Conservation (phyloP, 2,797 vertebrate species). For the Peromyscus aztecus region DNA sequence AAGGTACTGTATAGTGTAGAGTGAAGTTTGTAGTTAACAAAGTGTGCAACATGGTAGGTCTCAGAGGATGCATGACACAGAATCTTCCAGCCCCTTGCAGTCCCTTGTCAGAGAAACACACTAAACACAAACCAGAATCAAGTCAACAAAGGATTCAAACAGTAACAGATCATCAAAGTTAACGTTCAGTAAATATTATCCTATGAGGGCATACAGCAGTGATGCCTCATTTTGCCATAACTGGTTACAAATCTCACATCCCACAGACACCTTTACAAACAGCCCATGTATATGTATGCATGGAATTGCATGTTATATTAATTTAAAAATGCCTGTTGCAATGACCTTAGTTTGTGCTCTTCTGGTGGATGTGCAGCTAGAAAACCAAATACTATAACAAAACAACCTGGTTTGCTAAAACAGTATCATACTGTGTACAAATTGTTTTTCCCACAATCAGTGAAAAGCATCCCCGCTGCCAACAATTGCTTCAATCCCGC, state of each 20-base stretch:
- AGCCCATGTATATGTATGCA: neutral
- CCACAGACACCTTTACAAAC: constrained; percentile 74
- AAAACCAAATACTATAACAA: constrained; percentile 9
- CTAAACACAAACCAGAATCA: constrained; percentile 85
- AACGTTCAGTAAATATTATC: constrained; percentile 66
- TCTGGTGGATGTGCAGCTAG: constrained; percentile 75
- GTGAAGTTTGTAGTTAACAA: constrained; percentile 87
- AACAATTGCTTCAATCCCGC: constrained; percentile 51
- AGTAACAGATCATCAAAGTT: constrained; percentile 80
- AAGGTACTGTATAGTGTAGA: constrained; percentile 89
- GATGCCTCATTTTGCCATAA: constrained; percentile 65
- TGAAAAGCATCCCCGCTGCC: constrained; percentile 64
- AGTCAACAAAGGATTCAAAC: constrained; percentile 81
- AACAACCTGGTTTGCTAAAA: constrained; percentile 60
- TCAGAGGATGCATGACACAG: constrained; percentile 84
- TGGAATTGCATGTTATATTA: neutral
- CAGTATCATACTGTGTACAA: constrained; percentile 58
- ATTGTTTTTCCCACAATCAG: constrained; percentile 66
- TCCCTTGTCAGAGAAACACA: constrained; percentile 83
- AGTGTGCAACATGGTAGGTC: constrained; percentile 86
- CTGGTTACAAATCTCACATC: constrained; percentile 76
- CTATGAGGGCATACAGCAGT: constrained; percentile 64
- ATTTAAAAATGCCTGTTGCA: constrained; percentile 62
- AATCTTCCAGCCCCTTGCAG: constrained; percentile 84
- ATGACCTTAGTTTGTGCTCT: constrained; percentile 80